A percentile compares a stretch with the other conserved stretches of the same genome.
Conservation (phyloP, 2,888 invertebrate species). For the Liopterus haemorrhoidalis region DNA sequence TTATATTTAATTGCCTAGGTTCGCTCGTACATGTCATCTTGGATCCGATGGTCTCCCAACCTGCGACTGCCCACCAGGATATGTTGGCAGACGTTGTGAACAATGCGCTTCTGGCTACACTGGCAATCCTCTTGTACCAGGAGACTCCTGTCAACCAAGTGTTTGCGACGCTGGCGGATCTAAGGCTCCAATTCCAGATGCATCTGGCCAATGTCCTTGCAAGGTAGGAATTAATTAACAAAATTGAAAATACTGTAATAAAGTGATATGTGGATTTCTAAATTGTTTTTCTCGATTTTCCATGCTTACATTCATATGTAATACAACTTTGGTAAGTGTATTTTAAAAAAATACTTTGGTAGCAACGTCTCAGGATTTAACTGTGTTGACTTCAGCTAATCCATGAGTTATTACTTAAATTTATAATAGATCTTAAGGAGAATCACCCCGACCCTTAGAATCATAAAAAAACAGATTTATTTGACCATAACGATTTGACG, state of each 20-base stretch:
- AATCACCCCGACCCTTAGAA: no score
- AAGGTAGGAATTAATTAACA: constrained; percentile 51
- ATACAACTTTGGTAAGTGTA: constrained; percentile 17
- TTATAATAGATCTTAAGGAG: no score
- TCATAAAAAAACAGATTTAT: no score
- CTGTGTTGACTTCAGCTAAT: neutral
- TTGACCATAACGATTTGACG: no score
- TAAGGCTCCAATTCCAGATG: constrained; percentile 45
- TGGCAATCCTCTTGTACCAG: constrained; percentile 72
- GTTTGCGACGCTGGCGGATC: constrained; percentile 76
- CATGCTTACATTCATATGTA: constrained; percentile 13
- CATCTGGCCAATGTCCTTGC: constrained; percentile 57
- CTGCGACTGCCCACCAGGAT: constrained; percentile 79
- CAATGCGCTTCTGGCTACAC: constrained; percentile 70
- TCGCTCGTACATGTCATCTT: constrained; percentile 71
- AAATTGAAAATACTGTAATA: constrained; percentile 7
- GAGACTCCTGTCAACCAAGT: constrained; percentile 62
- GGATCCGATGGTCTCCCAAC: constrained; percentile 66
- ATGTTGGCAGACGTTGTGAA: constrained; percentile 70
- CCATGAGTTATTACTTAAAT: neutral
- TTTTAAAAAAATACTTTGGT: neutral
- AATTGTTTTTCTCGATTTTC: constrained; percentile 14
- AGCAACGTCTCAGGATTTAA: neutral
- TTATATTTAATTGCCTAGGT: no score
- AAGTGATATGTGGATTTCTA: constrained; percentile 8